Percentiles rank a stretch among this genome's conserved stretches.
Conservation (phyloP, 1,140 invertebrate species). For the Drosophila repleta region DNA sequence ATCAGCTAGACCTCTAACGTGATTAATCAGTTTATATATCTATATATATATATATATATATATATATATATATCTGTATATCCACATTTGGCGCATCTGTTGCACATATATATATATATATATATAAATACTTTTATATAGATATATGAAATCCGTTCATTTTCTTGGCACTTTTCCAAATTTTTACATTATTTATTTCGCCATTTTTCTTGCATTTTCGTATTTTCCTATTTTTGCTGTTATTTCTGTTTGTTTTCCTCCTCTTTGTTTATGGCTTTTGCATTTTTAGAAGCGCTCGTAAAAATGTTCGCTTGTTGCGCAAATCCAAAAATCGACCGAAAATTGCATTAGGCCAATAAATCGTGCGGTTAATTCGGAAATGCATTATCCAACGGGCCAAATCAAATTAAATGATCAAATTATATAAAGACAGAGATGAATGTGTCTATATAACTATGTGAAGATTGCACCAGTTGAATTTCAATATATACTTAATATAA, state of each 20-base stretch:
- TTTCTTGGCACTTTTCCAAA: slow-evolving; percentile 14
- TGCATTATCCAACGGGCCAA: background rate
- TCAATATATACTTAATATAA: no score
- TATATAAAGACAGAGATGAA: background rate
- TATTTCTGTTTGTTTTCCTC: slow-evolving; percentile 24
- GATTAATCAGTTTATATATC: background rate
- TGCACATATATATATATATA: background rate
- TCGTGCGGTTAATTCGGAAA: slow-evolving; percentile 10
- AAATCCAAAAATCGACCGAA: slow-evolving; percentile 4
- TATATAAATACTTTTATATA: slow-evolving; percentile 1
- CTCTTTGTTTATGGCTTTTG: slow-evolving; percentile 24
- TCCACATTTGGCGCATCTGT: background rate
- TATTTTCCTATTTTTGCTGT: slow-evolving; percentile 14
- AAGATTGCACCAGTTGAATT: no score
- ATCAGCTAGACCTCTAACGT: background rate
- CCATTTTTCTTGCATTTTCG: slow-evolving; percentile 14
- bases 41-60: background rate
- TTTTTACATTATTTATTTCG: slow-evolving; percentile 21
- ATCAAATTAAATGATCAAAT: no score
- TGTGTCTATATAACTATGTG: no score
- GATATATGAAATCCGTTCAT: slow-evolving; percentile 8
- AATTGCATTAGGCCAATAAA: slow-evolving; percentile 21
- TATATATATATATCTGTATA: background rate
- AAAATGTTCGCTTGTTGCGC: slow-evolving; percentile 23
- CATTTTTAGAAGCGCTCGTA: slow-evolving; percentile 34